phyloP scores from a whole-genome alignment of 2,113 vertebrate genomes.

The Tenrec ecaudatus region DNA sequence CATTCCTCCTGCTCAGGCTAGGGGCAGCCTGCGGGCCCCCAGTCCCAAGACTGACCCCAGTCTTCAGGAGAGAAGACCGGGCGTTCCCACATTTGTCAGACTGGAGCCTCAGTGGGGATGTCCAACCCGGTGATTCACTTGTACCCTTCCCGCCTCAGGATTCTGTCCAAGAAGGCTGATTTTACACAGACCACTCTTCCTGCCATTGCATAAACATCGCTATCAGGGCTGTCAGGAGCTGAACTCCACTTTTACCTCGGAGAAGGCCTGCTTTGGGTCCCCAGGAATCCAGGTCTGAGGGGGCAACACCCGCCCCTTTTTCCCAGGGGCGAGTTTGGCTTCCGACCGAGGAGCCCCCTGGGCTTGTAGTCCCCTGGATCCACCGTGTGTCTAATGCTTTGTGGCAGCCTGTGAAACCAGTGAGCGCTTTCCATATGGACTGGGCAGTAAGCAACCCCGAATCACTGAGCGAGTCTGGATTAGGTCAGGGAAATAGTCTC shows the following conservation, averaged over 20 bases:
- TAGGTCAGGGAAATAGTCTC: not conserved
- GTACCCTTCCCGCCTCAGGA: fast-evolving
- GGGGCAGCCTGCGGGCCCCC: not conserved
- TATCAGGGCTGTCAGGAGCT: not conserved
- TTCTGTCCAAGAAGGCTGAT: not conserved
- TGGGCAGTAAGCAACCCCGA: fast-evolving
- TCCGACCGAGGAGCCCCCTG: not conserved
- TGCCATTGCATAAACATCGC: not conserved
- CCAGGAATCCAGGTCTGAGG: fast-evolving
- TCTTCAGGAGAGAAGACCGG: not conserved
- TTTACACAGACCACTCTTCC: not conserved
- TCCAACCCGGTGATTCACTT: not conserved
- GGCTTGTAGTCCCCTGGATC: not conserved
- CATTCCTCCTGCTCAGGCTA: not conserved
- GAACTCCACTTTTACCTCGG: not conserved
- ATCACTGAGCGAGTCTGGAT: fast-evolving
- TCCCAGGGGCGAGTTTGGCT: no score
- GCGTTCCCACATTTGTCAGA: not conserved
- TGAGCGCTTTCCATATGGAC: not conserved
- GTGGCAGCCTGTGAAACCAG: fast-evolving
- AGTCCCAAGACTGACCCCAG: fast-evolving
- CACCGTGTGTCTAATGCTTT: fast-evolving
- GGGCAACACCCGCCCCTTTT: fast-evolving
- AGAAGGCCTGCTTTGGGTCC: not conserved
- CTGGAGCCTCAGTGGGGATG: no score